phyloP scores from a whole-genome alignment of 2,113 vertebrate species.

The Danionella cerebrum region DNA sequence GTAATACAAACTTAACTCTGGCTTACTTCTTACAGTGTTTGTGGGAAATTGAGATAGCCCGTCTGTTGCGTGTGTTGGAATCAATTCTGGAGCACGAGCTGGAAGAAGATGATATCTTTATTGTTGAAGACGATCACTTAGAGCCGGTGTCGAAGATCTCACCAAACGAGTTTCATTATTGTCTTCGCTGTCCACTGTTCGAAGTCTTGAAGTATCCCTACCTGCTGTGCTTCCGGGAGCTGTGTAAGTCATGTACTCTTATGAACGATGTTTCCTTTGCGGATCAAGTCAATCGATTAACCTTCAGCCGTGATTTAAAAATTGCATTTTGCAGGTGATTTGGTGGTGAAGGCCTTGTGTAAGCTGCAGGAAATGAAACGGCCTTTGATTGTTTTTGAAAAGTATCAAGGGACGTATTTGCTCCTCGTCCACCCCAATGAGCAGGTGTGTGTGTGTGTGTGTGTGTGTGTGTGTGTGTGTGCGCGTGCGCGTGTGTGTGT shows the following conservation, averaged over 20 bases:
- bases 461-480: no score
- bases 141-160: conserved; percentile 51
- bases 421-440: conserved; percentile 79
- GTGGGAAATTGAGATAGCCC: conserved; percentile 70
- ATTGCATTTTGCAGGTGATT: conserved; percentile 62
- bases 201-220: conserved; percentile 79
- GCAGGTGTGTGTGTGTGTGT: no score
- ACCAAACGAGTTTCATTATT: conserved; percentile 67
- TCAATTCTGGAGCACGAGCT: conserved; percentile 50
- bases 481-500: no score
- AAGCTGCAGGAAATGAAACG: conserved; percentile 66
- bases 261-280: not conserved
- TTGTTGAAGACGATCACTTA: conserved; percentile 64
- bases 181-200: conserved; percentile 67
- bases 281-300: no score
- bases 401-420: conserved; percentile 76
- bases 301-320: no score
- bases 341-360: conserved; percentile 70
- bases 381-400: conserved; percentile 71
- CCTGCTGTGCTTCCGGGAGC: conserved; percentile 61
- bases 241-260: conserved; percentile 63
- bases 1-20: no score
- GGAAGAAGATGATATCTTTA: conserved; percentile 66
- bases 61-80: conserved; percentile 67
- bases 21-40: conserved; percentile 59